phyloP scores from a whole-genome alignment of 2,113 vertebrate species.

The Tachycineta bicolor region DNA sequence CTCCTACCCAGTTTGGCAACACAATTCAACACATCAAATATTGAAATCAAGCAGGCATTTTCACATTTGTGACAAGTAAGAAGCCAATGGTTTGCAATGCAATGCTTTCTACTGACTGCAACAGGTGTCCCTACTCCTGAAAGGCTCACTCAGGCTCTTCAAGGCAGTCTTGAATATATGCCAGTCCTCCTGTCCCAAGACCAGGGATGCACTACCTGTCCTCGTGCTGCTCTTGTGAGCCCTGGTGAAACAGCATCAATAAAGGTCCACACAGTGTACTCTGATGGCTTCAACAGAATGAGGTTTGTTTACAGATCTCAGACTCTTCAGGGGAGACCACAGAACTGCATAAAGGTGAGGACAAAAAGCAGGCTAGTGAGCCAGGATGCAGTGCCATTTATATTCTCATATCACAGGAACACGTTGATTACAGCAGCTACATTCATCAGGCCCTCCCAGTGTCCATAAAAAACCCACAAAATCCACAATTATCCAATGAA shows the following conservation, averaged over 20 bases:
- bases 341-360: background rate
- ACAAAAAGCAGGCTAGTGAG: background rate
- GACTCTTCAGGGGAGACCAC: background rate
- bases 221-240: background rate
- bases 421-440: background rate
- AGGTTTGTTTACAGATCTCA: background rate
- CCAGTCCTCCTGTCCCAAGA: background rate
- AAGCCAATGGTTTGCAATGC: background rate
- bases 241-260: background rate
- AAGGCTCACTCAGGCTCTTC: background rate
- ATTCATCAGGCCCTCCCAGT: background rate
- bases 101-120: background rate
- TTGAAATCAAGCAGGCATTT: background rate
- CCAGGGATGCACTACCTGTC: background rate
- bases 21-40: background rate
- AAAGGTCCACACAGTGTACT: background rate
- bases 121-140: background rate
- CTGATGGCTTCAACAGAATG: background rate
- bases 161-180: background rate
- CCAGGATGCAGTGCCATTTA: background rate
- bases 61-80: background rate
- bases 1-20: background rate
- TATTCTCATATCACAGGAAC: background rate
- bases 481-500: background rate
- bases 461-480: background rate